A percentile compares a stretch with the other conserved stretches of the same genome.
These are phyloP conservation scores for Ochotona princeps DNA, from an alignment of 2,113 vertebrate species.

Conservation along the genomic window DNA sequence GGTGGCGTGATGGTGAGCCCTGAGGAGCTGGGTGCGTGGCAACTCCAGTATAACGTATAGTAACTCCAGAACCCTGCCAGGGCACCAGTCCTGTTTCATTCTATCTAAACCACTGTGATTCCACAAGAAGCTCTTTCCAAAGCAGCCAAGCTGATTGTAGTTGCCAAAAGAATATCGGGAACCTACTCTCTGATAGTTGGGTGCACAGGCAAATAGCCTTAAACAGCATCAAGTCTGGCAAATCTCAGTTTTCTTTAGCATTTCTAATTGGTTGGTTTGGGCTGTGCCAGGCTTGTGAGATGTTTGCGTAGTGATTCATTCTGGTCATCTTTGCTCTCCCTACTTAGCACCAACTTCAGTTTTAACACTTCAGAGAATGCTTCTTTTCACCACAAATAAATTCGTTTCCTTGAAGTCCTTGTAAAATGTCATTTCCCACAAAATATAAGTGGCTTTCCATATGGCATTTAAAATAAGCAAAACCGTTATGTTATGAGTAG, in stretches of 20 bases:
- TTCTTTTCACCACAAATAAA: neutral
- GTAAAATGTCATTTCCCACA: neutral
- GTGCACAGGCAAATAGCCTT: neutral
- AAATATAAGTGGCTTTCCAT: neutral
- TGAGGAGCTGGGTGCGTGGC: neutral
- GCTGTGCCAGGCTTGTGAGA: neutral
- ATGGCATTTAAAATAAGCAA: neutral
- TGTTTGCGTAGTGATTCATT: neutral
- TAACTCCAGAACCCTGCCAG: neutral
- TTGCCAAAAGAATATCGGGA: neutral
- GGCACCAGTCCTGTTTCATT: neutral
- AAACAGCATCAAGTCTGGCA: neutral
- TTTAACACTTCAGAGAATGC: constrained; percentile 21
- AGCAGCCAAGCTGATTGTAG: neutral
- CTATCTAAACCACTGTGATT: neutral
- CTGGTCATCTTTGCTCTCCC: constrained; percentile 17
- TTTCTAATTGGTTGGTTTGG: neutral
- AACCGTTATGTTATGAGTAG: neutral
- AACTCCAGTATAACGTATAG: neutral
- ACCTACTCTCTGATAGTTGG: neutral
- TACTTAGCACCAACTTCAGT: neutral
- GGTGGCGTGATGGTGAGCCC: fast-evolving
- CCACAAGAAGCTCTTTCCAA: neutral
- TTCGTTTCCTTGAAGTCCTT: neutral
- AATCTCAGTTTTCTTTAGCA: neutral